phyloP scores from a whole-genome alignment of 2,113 vertebrate species.

The Solenodon paradoxus region DNA sequence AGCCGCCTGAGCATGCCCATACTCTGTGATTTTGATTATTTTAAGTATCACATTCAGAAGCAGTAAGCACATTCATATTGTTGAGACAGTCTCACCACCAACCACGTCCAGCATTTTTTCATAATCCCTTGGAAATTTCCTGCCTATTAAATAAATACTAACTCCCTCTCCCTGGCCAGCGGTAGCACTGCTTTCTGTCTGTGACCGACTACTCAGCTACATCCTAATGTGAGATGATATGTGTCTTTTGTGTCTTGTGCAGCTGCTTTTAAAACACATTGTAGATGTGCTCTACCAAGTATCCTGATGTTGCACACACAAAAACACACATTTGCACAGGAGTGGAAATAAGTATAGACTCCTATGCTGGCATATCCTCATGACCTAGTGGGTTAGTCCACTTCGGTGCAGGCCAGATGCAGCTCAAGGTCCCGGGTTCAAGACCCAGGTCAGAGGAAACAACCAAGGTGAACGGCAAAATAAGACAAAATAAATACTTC shows the following conservation, averaged over 20 bases:
- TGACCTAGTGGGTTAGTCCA: no score
- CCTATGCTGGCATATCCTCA: no score
- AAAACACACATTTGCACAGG: neutral
- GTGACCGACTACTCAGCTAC: neutral
- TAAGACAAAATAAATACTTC: no score
- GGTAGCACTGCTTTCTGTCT: neutral
- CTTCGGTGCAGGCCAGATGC: no score
- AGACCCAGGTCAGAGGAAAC: no score
- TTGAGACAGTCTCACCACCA: neutral
- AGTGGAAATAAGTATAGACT: neutral
- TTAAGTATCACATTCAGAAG: neutral
- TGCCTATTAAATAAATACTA: neutral
- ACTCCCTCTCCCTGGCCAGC: neutral
- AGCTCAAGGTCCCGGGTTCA: no score
- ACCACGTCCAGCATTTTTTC: neutral
- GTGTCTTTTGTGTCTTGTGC: neutral
- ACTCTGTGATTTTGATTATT: neutral
- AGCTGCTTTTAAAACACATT: neutral
- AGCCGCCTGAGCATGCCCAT: neutral
- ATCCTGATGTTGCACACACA: neutral
- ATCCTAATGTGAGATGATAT: neutral
- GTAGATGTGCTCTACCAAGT: neutral
- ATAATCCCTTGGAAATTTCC: neutral
- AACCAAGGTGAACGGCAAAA: no score
- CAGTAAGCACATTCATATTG: neutral